Conservation (phyloP, 2,797 vertebrate species). For the Eupleurogrammus muticus region DNA sequence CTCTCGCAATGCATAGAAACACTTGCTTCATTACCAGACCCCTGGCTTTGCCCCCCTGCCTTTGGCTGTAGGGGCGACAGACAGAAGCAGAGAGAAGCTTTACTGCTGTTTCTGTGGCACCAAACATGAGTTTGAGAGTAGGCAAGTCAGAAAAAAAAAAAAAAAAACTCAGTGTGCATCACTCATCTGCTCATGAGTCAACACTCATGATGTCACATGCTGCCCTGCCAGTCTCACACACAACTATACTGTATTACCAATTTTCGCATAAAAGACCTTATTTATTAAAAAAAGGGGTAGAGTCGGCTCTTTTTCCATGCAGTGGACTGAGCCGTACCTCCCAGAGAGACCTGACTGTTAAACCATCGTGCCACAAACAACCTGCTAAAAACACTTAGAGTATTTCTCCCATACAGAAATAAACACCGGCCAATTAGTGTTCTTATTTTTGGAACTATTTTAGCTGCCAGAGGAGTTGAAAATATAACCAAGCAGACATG, state of each 20-base stretch:
- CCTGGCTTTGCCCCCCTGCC: neutral
- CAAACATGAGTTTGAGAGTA: conserved; percentile 63
- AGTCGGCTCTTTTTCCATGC: conserved; percentile 78
- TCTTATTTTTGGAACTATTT: conserved; percentile 79
- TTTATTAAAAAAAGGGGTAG: conserved; percentile 80
- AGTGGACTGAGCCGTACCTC: conserved; percentile 78
- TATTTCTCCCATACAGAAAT: conserved; percentile 79
- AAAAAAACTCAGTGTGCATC: conserved; percentile 80
- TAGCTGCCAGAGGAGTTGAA: conserved; percentile 66
- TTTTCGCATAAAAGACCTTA: conserved; percentile 84
- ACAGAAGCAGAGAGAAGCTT: conserved; percentile 61
- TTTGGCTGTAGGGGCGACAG: conserved; percentile 35
- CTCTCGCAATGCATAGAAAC: conserved; percentile 67
- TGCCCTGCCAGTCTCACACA: conserved; percentile 76
- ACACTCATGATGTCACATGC: conserved; percentile 85
- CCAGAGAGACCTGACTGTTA: conserved; percentile 77
- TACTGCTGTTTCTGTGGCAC: conserved; percentile 70
- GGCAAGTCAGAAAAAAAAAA: conserved; percentile 26
- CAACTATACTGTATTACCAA: conserved; percentile 77
- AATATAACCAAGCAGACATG: conserved; percentile 60
- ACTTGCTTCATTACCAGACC: conserved; percentile 73
- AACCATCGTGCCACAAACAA: conserved; percentile 77
- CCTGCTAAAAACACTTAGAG: conserved; percentile 82
- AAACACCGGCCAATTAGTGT: conserved; percentile 81
- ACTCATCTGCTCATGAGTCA: conserved; percentile 86